These are phyloP conservation scores for Mus pahari DNA, from an alignment of 2,113 vertebrate genomes.

Conservation along the genomic window DNA sequence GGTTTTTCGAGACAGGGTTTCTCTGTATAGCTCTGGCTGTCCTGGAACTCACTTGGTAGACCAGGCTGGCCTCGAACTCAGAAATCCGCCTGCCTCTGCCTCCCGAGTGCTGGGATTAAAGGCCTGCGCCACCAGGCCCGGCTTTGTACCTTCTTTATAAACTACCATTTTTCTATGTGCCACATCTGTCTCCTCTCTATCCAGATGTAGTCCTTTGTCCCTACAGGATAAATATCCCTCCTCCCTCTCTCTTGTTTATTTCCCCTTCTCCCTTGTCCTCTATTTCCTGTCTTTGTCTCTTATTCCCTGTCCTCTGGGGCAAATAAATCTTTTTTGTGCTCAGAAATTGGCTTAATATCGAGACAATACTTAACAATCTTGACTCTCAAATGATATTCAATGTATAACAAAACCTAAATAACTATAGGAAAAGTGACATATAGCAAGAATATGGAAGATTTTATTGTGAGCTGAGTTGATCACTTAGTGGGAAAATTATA, in stretches of 20 bases:
- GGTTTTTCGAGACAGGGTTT: no score
- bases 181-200: neutral
- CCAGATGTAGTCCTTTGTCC: neutral
- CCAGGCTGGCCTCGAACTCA: no score
- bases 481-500: neutral
- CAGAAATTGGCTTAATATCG: neutral
- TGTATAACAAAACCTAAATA: constrained; percentile 3
- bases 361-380: neutral
- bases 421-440: constrained; percentile 1
- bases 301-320: neutral
- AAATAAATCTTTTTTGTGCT: neutral
- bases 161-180: neutral
- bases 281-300: neutral
- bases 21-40: no score
- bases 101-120: no score
- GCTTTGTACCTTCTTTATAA: neutral
- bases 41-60: no score
- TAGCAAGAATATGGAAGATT: neutral
- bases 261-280: neutral
- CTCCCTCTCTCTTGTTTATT: neutral
- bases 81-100: no score
- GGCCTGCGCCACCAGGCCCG: no score
- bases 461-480: neutral
- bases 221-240: neutral
- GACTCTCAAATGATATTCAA: neutral